Evolutionary conservation across 2,888 invertebrate species (phyloP).

Genomic region (Eumacrocentrus americanus): DNA sequence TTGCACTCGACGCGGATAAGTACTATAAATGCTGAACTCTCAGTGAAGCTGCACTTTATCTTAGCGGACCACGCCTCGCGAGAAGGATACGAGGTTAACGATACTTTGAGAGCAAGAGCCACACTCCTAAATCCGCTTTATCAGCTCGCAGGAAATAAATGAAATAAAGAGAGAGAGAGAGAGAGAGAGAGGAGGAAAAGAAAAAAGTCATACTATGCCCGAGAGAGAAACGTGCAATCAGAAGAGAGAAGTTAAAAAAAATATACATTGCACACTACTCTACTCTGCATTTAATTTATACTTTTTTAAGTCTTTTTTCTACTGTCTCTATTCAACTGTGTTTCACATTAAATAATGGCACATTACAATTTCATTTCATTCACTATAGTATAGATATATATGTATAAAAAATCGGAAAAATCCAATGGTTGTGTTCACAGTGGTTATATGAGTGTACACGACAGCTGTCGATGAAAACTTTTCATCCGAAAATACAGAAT

Average conservation of each 20-base stretch:
- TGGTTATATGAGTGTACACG: conserved; percentile 18
- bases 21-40: background rate
- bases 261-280: background rate
- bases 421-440: too few species aligned
- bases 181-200: background rate
- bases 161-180: conserved; percentile 1
- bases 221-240: background rate
- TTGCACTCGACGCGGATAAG: background rate
- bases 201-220: background rate
- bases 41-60: conserved; percentile 28
- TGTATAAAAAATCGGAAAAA: too few species aligned
- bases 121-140: conserved; percentile 33
- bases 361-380: too few species aligned
- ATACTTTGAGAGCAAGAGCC: conserved; percentile 29
- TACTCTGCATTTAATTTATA: background rate
- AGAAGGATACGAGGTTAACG: conserved; percentile 33
- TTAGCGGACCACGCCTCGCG: conserved; percentile 17
- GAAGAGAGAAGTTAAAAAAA: background rate
- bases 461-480: conserved; percentile 29
- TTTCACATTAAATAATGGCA: too few species aligned
- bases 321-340: background rate
- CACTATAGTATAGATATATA: too few species aligned
- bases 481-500: conserved; percentile 16
- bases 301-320: background rate
- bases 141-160: conserved; percentile 24